Conservation (phyloP, 2,797 vertebrate genomes). For the Phataginus tricuspis region DNA sequence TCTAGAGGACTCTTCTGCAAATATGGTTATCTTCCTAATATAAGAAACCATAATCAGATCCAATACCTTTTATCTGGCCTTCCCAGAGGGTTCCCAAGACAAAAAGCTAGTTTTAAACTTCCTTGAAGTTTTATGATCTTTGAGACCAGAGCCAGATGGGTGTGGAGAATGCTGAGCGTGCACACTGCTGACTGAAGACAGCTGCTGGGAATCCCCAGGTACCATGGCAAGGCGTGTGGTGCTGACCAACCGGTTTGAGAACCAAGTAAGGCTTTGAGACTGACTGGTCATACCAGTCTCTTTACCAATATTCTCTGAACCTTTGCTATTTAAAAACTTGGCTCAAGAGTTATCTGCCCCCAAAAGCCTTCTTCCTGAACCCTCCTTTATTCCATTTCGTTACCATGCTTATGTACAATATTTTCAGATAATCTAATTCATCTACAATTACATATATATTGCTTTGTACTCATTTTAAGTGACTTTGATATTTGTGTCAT, state of each 20-base stretch:
- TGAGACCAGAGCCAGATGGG: constrained; percentile 49
- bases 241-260: constrained; percentile 55
- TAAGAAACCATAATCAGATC: constrained; percentile 45
- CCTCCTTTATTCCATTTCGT: constrained; percentile 46
- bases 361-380: background rate
- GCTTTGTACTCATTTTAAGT: constrained; percentile 52
- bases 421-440: constrained; percentile 10
- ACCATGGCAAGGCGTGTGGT: constrained; percentile 69
- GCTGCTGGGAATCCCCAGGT: constrained; percentile 76
- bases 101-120: constrained; percentile 55
- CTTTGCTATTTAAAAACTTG: constrained; percentile 43
- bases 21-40: constrained; percentile 16
- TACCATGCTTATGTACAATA: background rate
- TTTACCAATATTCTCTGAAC: constrained; percentile 40
- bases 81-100: constrained; percentile 26
- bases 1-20: background rate
- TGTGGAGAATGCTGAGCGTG: constrained; percentile 52
- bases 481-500: constrained; percentile 12
- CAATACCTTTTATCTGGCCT: constrained; percentile 35
- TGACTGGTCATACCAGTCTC: constrained; percentile 16
- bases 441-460: background rate
- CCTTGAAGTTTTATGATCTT: constrained; percentile 50
- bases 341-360: constrained; percentile 19
- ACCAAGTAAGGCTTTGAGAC: constrained; percentile 55
- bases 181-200: constrained; percentile 71